phyloP scores from a whole-genome alignment of 2,888 invertebrate species.

The Cerceris rybyensis region DNA sequence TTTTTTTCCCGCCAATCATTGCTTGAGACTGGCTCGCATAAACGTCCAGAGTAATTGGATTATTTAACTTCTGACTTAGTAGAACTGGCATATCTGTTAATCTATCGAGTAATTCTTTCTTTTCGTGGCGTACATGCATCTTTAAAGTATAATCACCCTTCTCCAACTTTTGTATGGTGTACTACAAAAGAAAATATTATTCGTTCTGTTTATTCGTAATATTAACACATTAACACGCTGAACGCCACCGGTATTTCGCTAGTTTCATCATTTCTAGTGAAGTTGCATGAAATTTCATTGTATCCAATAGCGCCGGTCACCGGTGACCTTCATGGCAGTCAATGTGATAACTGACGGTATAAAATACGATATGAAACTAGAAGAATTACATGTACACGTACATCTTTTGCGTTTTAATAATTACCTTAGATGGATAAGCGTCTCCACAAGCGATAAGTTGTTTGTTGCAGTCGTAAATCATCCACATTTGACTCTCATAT shows the following conservation, averaged over 20 bases:
- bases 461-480: constrained; percentile 96
- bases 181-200: constrained; percentile 83
- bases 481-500: constrained; percentile 98
- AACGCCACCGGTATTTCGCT: too few relatives aligned
- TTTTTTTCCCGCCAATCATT: constrained; percentile 90
- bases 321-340: too few relatives aligned
- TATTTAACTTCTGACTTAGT: constrained; percentile 89
- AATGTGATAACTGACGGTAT: too few relatives aligned
- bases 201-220: too few relatives aligned
- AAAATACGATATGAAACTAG: too few relatives aligned
- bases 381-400: not conserved
- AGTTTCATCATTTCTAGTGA: too few relatives aligned
- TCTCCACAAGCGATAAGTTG: constrained; percentile 93
- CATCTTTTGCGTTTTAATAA: constrained; percentile 28
- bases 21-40: constrained; percentile 88
- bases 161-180: constrained; percentile 91
- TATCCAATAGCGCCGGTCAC: too few relatives aligned
- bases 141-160: constrained; percentile 96
- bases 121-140: constrained; percentile 95
- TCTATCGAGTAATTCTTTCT: constrained; percentile 91
- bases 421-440: constrained; percentile 92
- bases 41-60: constrained; percentile 89
- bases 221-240: constrained; percentile 9
- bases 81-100: constrained; percentile 90
- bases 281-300: too few relatives aligned